A percentile compares a stretch with the other conserved stretches of the same genome.
Conservation (phyloP, 2,113 vertebrate species). For the Zosterops lateralis region DNA sequence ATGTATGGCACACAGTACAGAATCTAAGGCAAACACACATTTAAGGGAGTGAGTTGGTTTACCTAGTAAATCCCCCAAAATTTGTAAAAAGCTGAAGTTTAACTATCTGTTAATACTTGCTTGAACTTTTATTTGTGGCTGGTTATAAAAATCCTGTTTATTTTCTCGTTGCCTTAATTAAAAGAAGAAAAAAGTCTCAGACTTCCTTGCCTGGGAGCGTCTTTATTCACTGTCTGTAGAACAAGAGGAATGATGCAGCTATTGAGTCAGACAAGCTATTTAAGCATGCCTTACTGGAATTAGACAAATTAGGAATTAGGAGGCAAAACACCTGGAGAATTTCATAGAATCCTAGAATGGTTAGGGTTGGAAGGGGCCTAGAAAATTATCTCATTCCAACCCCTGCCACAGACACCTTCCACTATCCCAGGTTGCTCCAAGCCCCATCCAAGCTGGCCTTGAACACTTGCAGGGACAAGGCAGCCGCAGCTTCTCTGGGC, state of each 20-base stretch:
- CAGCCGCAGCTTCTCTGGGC: not conserved
- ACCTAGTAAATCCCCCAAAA: not conserved
- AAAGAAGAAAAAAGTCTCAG: not conserved
- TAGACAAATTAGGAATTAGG: not conserved
- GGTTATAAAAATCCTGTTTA: not conserved
- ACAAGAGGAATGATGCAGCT: not conserved
- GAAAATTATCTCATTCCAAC: not conserved
- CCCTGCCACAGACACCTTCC: not conserved
- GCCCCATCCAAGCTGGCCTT: accelerated
- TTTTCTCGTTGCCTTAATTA: not conserved
- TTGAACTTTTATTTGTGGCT: not conserved
- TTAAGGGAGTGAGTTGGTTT: not conserved
- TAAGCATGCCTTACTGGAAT: not conserved
- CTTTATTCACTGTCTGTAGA: not conserved
- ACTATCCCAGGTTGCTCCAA: not conserved
- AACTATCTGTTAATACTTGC: not conserved
- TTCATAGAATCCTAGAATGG: not conserved
- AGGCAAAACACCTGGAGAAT: not conserved
- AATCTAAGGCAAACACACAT: not conserved
- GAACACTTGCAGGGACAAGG: accelerated
- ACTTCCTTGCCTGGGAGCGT: not conserved
- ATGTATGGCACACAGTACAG: not conserved
- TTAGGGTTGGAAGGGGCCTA: not conserved
- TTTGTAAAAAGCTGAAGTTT: not conserved
- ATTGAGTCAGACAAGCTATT: not conserved